Percentiles rank a stretch among this genome's conserved stretches.
These are phyloP conservation scores for Peucedramus taeniatus DNA, from an alignment of 2,113 vertebrate genomes.

Conservation along the genomic window DNA sequence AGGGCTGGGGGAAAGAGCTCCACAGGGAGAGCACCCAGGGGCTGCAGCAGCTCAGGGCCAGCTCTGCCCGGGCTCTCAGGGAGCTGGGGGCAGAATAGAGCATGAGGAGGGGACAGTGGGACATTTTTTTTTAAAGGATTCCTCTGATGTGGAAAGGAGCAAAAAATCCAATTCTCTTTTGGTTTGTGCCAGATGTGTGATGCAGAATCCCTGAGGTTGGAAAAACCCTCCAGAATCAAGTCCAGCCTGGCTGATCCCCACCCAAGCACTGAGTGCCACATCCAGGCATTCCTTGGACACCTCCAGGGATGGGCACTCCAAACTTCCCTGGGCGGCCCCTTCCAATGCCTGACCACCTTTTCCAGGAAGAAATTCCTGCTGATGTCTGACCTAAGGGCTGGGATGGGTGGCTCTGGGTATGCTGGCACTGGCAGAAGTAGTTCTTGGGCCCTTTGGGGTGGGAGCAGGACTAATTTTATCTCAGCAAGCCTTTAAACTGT, in stretches of 20 bases:
- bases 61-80: background rate
- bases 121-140: background rate
- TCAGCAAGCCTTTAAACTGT: background rate
- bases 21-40: background rate
- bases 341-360: background rate
- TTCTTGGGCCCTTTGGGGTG: background rate
- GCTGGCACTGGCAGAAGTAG: background rate
- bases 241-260: too few relatives aligned
- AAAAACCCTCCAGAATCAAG: background rate
- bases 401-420: background rate
- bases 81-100: background rate
- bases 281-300: background rate
- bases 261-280: background rate
- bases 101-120: fast-evolving
- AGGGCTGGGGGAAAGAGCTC: background rate
- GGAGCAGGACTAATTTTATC: background rate
- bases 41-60: background rate
- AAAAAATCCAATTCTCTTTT: fast-evolving
- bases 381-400: background rate
- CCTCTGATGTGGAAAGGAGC: fast-evolving
- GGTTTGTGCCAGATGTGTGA: background rate
- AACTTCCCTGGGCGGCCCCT: background rate
- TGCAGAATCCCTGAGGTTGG: background rate
- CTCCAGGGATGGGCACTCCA: too few relatives aligned
- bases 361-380: background rate